Base-by-base conservation (phyloP, 1,140 invertebrate species). In the Oncopodura yosiiana region DNA sequence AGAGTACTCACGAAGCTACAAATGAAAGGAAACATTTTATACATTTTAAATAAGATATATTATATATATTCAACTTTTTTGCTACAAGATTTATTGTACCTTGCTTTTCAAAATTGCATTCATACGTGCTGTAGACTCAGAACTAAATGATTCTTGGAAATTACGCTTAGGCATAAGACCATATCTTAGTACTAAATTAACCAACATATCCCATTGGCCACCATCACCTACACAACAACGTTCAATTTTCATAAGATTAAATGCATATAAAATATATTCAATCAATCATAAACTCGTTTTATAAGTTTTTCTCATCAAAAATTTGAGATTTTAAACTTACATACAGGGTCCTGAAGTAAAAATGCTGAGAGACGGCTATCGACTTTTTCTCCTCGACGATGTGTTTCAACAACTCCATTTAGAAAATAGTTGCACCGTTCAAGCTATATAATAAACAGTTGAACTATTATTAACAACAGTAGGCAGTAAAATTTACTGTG, bases 181-280 rank as follows among this genome's bases (percentile, higher is more conserved):
- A 66, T 94, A 81, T 68, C 86, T 85, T 64, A 82, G 83, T 56
- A 94, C 79, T 14, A 94, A 69, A 71, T 92, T 91, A 5, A 84
- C 79, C 52, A 92, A 69, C 87, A 93, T 92, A 65, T 90, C 84
- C 88, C 87, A 93, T 69, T 93, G 89, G 0, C 90, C 90, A 30
- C 90, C 90, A 68, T 94, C 90, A 42, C 77, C 77, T 23, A 81
- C 78, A 19, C 87, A 87, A 66, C n/a, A n/a, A n/a, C n/a, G n/a
- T n/a, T n/a, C n/a, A n/a, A n/a, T n/a, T n/a, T n/a, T 88, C 83
- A 67, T 81, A 64, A 2, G 76, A 68, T n/a, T 73, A 73, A 30
- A 42, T 29, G 8, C 24, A 42, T 26, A 16, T 38, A 29, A 2
- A 48, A 16, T 19, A 56, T 48, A n/a, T n/a, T n/a, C n/a, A n/a